Base-by-base conservation (phyloP, 2,888 invertebrate species). In the Prosopocoilus inquinatus region DNA sequence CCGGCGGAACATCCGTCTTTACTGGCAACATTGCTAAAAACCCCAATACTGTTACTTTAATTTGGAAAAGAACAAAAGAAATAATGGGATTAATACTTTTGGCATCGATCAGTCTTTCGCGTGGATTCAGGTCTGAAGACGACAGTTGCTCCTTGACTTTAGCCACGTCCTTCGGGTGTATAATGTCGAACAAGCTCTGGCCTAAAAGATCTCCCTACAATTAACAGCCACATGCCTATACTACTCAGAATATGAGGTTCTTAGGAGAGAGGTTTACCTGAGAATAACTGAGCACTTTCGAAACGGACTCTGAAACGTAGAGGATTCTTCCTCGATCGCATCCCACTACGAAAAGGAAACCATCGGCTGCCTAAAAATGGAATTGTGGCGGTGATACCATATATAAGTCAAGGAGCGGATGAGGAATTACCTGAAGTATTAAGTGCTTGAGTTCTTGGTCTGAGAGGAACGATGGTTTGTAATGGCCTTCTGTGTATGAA, bases 91-190 rank as follows among this genome's bases (percentile, higher is more conserved):
- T 33, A 28, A 43, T 78, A 94, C 94, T 94, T 82, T 94, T 94
- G 48, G 93, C 92, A 78, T 96, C 95, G 67, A 95, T 94, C 60
- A 95, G 82, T 64, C 93, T 81, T 78, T 95, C 94, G 38, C 94
- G 81, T 0, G 94, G 94, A 65, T 89, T 89, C 62, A 93, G 83
- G 78, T 96, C 94, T 0, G 93, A 89, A 0, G 94, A 91, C 0
- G 94, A 92, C 3, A 96, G 81, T 76, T 96, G 96, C 72, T 96
- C 96, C 74, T 96, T 96, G 3, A 96, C 94, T 78, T 95, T 96
- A 54, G 89, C 89, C 35, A 96, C 91, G 77, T 96, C 96, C 75
- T 94, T 94, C 0, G 95, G 95, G 75, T 96, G 96, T 43, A 96
- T 79, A 61, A 95, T 91, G 76, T 96, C 96, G 75, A 96, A 96